Evolutionary conservation across 2,888 invertebrate genomes (phyloP), one percentile per base, ranked within the genome.

Genomic region (Xylota segnis): DNA sequence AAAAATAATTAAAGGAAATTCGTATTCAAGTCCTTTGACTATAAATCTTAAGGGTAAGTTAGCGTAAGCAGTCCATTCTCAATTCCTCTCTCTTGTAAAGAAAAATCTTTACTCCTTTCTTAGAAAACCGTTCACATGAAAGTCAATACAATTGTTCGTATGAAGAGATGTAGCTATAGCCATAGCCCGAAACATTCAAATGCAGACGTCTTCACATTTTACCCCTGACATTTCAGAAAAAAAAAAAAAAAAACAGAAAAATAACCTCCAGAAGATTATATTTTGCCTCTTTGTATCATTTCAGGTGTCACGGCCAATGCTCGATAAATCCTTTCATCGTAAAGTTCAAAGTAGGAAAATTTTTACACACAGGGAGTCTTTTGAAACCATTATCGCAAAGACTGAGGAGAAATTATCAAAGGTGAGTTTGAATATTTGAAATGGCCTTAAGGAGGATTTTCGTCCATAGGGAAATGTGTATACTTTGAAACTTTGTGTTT

Each of bases 281-380:
- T 58, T 50, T 63, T 54, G 6, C 14, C 16, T 47, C n/a, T 65
- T 74, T 70, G 12, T 68, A 75, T 70, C 74, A 79, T 88, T 87
- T 45, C 93, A 95, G 91, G 95, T 98, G 78, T 95, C 97, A 32
- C 94, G 97, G 45, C 97, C 97, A 52, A 95, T 97, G 77, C 93
- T 97, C 88, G 98, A 98, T 90, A 95, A 95, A 90, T 97, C 97
- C 89, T 98, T 97, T 93, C 96, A 97, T 92, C 95, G 97, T 90
- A 98, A 98, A 93, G 96, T 98, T 87, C 97, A 98, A 92, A 96
- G 97, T 52, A 94, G 97, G 89, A 98, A 98, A 93, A 95, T 98
- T 83, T 98, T 98, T 93, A 95, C 96, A 29, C 97, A 98, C 92
- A 94, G 98, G 88, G 98, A 98, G 92, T 96, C 96, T 89, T 97